These are phyloP conservation scores for Salvator merianae DNA, from an alignment of 2,113 vertebrate genomes.

Conservation along the genomic window DNA sequence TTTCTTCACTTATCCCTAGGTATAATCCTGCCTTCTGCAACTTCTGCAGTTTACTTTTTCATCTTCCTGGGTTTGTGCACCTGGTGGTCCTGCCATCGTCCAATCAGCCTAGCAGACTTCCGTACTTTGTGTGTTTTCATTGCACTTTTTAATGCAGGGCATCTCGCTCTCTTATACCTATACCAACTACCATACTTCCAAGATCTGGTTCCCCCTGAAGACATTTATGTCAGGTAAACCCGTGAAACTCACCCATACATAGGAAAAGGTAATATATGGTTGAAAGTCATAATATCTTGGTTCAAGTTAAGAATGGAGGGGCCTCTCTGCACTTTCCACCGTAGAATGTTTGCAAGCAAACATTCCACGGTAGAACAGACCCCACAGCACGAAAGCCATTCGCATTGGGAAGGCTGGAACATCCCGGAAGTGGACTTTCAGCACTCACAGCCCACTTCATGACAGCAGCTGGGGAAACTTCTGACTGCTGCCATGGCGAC, in stretches of 20 bases:
- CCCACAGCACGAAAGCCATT: too few relatives aligned
- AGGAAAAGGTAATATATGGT: not conserved
- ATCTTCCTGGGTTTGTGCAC: slow-evolving; percentile 79
- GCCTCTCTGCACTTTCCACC: too few relatives aligned
- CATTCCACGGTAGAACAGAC: too few relatives aligned
- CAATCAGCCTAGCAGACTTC: slow-evolving; percentile 73
- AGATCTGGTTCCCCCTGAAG: slow-evolving; percentile 71
- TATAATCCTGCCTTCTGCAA: slow-evolving; percentile 78
- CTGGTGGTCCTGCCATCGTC: slow-evolving; percentile 78
- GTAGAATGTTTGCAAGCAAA: too few relatives aligned
- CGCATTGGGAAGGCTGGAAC: too few relatives aligned
- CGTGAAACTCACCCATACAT: not conserved
- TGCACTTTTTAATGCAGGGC: slow-evolving; percentile 78
- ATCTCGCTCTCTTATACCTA: slow-evolving; percentile 76
- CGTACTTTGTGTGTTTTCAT: slow-evolving; percentile 80
- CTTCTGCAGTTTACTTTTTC: slow-evolving; percentile 78
- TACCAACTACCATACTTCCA: slow-evolving; percentile 82
- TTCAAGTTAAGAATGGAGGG: not conserved
- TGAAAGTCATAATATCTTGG: not conserved
- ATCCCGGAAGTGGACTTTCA: too few relatives aligned
- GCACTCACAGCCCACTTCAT: too few relatives aligned
- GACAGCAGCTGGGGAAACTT: too few relatives aligned
- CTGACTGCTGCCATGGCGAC: too few relatives aligned
- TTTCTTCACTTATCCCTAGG: slow-evolving; percentile 62
- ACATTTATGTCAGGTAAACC: slow-evolving; percentile 77